These are phyloP conservation scores for Myoxocephalus aenaeus DNA, from an alignment of 2,797 vertebrate genomes.

Conservation along the genomic window DNA sequence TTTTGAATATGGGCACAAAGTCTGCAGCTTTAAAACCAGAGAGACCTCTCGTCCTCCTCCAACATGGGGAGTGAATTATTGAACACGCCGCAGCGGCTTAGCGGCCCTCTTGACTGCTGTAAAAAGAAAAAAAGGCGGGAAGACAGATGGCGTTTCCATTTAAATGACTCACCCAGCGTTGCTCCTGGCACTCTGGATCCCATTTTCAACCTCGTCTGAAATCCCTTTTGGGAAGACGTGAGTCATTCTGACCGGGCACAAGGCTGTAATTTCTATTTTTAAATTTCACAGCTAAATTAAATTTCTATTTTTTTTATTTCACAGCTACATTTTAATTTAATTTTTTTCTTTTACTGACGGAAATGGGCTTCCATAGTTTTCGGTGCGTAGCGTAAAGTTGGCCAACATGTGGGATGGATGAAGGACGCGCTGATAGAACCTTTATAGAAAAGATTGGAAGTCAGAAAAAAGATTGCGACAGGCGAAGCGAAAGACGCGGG, in stretches of 20 bases:
- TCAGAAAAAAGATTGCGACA: no score
- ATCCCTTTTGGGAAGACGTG: slow-evolving; percentile 14
- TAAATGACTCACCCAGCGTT: slow-evolving; percentile 38
- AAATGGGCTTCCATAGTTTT: neutral
- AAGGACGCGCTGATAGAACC: slow-evolving; percentile 15
- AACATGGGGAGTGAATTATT: slow-evolving; percentile 48
- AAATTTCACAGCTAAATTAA: no score
- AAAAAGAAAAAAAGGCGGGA: neutral
- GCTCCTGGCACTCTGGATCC: slow-evolving; percentile 40
- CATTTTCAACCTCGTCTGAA: slow-evolving; percentile 32
- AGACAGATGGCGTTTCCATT: slow-evolving; percentile 44
- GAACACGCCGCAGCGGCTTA: slow-evolving; percentile 16
- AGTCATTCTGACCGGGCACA: slow-evolving; percentile 11
- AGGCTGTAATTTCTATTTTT: no score
- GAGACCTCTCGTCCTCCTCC: slow-evolving; percentile 41
- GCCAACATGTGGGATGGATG: neutral
- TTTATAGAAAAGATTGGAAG: neutral
- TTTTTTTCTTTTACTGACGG: no score
- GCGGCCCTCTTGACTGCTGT: slow-evolving; percentile 22
- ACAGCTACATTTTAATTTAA: no score
- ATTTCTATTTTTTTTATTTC: no score
- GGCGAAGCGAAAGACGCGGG: no score
- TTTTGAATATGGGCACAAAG: neutral
- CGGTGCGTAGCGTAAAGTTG: neutral
- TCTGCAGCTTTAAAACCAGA: slow-evolving; percentile 22